phyloP scores from a whole-genome alignment of 35 echinoderm and acorn worm species.

The Stichopus chloronotus region DNA sequence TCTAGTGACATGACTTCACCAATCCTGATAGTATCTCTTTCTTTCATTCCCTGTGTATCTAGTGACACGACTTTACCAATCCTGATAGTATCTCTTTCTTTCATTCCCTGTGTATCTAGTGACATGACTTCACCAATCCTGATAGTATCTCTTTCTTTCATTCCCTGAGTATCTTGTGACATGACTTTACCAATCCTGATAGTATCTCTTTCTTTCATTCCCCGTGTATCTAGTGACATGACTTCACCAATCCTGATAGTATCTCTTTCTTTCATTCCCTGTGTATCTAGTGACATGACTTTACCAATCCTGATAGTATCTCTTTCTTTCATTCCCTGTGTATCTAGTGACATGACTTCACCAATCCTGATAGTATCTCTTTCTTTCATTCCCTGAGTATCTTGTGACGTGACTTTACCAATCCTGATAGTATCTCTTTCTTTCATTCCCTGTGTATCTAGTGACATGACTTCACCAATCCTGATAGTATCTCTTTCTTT shows the following conservation, averaged over 20 bases:
- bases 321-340: too few species aligned
- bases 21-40: not conserved
- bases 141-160: not conserved
- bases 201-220: too few species aligned
- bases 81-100: not conserved
- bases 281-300: too few species aligned
- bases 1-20: not conserved
- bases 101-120: too few species aligned
- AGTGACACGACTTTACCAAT: not conserved
- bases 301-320: slow-evolving; percentile 13
- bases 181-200: not conserved
- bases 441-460: too few species aligned
- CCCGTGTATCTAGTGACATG: too few species aligned
- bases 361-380: slow-evolving; percentile 16
- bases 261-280: too few species aligned
- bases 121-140: not conserved
- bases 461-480: not conserved
- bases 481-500: not conserved
- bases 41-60: too few species aligned
- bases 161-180: too few species aligned
- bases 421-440: not conserved
- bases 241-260: not conserved
- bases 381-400: too few species aligned
- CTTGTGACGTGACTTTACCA: not conserved
- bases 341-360: not conserved